Percentiles rank a stretch among this genome's conserved stretches.
phyloP scores from a whole-genome alignment of 1,140 invertebrate genomes.

The Anastrepha ludens region DNA sequence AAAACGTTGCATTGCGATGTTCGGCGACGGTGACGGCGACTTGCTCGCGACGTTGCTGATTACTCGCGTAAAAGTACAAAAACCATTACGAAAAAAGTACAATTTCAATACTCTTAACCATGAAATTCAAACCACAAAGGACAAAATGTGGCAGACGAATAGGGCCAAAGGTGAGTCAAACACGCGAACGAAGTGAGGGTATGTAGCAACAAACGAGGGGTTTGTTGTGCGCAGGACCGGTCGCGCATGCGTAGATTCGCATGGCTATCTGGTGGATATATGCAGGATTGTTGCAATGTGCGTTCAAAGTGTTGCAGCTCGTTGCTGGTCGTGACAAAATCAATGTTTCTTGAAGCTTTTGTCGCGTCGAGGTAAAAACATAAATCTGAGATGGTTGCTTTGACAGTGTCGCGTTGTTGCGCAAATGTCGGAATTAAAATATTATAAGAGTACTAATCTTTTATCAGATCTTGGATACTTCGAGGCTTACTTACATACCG shows the following conservation, averaged over 20 bases:
- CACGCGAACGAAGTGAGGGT: constrained; percentile 16
- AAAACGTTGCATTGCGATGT: background rate
- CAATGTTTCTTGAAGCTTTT: constrained; percentile 66
- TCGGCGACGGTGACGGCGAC: background rate
- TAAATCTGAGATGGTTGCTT: background rate
- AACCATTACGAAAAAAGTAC: background rate
- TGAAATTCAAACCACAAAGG: constrained; percentile 31
- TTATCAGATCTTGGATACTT: too few relatives aligned
- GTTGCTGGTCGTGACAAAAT: constrained; percentile 70
- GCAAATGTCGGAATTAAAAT: background rate
- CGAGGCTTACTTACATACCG: too few relatives aligned
- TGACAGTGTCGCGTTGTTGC: background rate
- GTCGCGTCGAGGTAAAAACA: constrained; percentile 41
- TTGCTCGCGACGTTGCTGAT: constrained; percentile 6
- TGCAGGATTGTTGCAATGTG: constrained; percentile 57
- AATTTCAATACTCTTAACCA: constrained; percentile 12
- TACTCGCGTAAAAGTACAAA: background rate
- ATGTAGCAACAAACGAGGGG: background rate
- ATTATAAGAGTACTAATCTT: too few relatives aligned
- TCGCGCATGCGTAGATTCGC: background rate
- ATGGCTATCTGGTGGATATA: constrained; percentile 58
- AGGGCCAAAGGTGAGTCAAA: constrained; percentile 44
- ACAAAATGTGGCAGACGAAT: constrained; percentile 16
- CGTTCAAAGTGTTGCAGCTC: background rate
- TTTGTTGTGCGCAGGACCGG: background rate